phyloP scores from a whole-genome alignment of 1,140 invertebrate species.

The Lethocerus indicus region DNA sequence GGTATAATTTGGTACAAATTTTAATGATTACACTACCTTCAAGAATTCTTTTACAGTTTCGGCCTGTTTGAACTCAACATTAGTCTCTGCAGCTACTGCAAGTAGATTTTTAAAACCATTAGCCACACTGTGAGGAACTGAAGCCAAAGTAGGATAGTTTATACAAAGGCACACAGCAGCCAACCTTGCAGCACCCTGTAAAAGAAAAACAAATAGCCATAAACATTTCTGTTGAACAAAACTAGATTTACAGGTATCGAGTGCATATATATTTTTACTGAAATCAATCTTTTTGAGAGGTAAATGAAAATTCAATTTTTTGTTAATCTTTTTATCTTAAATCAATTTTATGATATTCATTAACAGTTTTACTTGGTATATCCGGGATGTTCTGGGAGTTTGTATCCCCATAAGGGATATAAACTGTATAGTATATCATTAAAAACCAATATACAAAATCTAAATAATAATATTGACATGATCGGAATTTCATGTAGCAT shows the following conservation, averaged over 20 bases:
- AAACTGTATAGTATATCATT: too few species aligned
- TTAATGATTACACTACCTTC: slow-evolving; percentile 34
- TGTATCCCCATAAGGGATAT: too few species aligned
- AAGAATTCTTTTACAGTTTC: slow-evolving; percentile 80
- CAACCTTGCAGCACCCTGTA: slow-evolving; percentile 72
- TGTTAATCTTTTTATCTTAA: too few species aligned
- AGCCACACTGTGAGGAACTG: slow-evolving; percentile 89
- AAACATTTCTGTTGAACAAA: too few species aligned
- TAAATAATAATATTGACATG: too few species aligned
- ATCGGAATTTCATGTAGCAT: too few species aligned
- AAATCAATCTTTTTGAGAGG: too few species aligned
- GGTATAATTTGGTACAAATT: not conserved
- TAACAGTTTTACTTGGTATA: too few species aligned
- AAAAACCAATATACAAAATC: too few species aligned
- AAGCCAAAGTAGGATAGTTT: slow-evolving; percentile 91
- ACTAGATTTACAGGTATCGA: not conserved
- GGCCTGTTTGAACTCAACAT: slow-evolving; percentile 89
- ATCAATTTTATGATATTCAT: too few species aligned
- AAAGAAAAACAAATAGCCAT: slow-evolving; percentile 1
- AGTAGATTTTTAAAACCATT: slow-evolving; percentile 98
- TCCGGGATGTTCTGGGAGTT: too few species aligned
- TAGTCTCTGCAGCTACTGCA: slow-evolving; percentile 88
- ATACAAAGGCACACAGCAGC: slow-evolving; percentile 87
- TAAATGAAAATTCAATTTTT: too few species aligned
- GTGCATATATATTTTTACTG: not conserved